Percentiles rank a stretch among this genome's conserved stretches.
These are phyloP conservation scores for Romanogobio albipinnatus DNA, from an alignment of 2,113 vertebrate genomes.

Conservation along the genomic window DNA sequence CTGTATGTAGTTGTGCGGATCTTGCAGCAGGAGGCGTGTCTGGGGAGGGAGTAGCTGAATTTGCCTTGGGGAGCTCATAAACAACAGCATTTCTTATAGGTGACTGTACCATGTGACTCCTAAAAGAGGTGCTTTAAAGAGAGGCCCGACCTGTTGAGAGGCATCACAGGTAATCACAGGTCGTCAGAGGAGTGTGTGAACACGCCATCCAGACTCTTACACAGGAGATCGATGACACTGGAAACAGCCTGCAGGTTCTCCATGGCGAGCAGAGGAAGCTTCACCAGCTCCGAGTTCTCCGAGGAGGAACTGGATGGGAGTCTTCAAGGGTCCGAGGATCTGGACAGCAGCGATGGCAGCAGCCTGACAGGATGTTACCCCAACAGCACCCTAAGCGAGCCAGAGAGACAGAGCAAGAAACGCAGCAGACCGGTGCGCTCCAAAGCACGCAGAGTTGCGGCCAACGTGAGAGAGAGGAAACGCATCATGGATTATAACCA, in stretches of 20 bases:
- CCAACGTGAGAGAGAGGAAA: constrained; percentile 93
- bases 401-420: constrained; percentile 73
- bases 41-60: constrained; percentile 61
- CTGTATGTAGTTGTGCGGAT: not conserved
- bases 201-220: constrained; percentile 67
- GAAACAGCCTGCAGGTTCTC: not conserved
- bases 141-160: constrained; percentile 42
- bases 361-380: constrained; percentile 58
- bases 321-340: constrained; percentile 55
- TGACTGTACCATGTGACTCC: constrained; percentile 70
- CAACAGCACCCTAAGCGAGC: constrained; percentile 64
- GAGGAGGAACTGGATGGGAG: constrained; percentile 76
- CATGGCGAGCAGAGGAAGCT: constrained; percentile 59
- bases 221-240: not conserved
- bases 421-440: constrained; percentile 86
- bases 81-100: constrained; percentile 60
- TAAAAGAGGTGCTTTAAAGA: constrained; percentile 63
- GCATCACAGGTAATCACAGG: constrained; percentile 70
- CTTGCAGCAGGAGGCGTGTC: constrained; percentile 63
- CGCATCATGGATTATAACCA: constrained; percentile 98
- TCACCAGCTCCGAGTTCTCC: constrained; percentile 68
- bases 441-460: constrained; percentile 90
- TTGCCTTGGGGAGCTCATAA: constrained; percentile 65
- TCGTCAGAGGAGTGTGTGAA: constrained; percentile 59
- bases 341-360: constrained; percentile 57